These are phyloP conservation scores for Cephalopachus bancanus DNA, from an alignment of 2,797 vertebrate genomes.

Conservation along the genomic window DNA sequence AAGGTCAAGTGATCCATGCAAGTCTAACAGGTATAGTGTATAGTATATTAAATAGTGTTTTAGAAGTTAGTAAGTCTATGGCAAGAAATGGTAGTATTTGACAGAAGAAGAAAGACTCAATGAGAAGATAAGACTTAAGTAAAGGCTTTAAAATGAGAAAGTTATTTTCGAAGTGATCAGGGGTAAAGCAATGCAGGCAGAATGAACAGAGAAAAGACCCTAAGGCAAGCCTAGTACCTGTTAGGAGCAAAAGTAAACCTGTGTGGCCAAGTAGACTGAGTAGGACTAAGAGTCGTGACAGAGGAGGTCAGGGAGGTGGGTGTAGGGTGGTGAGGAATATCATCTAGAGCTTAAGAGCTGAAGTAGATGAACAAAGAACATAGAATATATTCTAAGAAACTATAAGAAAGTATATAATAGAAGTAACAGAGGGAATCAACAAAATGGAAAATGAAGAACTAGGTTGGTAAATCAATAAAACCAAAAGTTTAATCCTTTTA, in stretches of 20 bases:
- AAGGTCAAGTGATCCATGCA: neutral
- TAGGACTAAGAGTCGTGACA: accelerated
- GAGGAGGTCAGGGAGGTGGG: neutral
- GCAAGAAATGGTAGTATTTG: neutral
- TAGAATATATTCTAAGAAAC: neutral
- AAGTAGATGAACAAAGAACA: neutral
- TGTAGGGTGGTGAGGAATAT: neutral
- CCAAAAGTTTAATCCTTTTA: neutral
- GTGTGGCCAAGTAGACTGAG: accelerated
- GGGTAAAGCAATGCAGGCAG: neutral
- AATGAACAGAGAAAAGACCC: neutral
- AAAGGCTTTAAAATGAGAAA: neutral
- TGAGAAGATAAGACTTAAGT: neutral
- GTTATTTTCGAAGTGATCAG: neutral
- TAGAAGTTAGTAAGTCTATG: neutral
- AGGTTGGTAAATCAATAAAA: neutral
- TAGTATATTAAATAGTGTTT: neutral
- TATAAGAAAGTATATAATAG: neutral
- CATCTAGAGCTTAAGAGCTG: neutral
- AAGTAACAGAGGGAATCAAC: no score
- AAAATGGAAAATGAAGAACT: no score
- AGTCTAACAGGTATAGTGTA: neutral
- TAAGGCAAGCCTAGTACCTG: accelerated
- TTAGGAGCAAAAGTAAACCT: neutral
- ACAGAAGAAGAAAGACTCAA: neutral